phyloP scores from a whole-genome alignment of 2,113 vertebrate species.

The Polypterus bichir region DNA sequence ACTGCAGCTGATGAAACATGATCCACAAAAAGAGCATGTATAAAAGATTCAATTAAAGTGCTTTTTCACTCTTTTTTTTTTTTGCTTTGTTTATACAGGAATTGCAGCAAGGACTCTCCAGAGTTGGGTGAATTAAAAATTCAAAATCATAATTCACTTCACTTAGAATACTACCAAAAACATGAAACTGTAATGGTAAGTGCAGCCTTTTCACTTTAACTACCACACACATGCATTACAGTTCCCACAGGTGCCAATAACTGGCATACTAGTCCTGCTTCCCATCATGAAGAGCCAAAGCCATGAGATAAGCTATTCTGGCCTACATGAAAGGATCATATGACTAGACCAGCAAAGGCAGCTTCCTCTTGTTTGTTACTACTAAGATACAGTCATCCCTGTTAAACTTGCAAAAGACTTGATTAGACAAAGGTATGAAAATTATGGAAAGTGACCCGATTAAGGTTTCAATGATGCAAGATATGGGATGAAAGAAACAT shows the following conservation, averaged over 20 bases:
- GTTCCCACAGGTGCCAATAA: not conserved
- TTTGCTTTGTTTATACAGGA: too few relatives aligned
- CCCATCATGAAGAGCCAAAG: not conserved
- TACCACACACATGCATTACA: not conserved
- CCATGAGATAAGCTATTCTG: slow-evolving; percentile 24
- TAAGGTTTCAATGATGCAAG: too few relatives aligned
- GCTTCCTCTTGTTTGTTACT: not conserved
- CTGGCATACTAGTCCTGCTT: not conserved
- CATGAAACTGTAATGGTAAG: not conserved
- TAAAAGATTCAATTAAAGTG: not conserved
- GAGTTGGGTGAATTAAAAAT: not conserved
- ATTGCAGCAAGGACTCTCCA: not conserved
- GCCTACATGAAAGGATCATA: slow-evolving; percentile 26
- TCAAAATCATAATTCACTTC: not conserved
- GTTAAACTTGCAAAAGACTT: too few relatives aligned
- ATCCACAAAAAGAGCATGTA: not conserved
- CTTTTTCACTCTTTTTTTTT: not conserved
- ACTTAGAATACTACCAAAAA: not conserved
- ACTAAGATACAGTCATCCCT: too few relatives aligned
- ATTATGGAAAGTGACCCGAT: too few relatives aligned
- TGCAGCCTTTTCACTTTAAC: not conserved
- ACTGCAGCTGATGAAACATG: not conserved
- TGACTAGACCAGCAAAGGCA: slow-evolving; percentile 18
- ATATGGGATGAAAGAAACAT: too few relatives aligned
- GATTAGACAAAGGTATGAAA: too few relatives aligned